A percentile compares a stretch with the other conserved stretches of the same genome.
phyloP scores from a whole-genome alignment of 2,888 invertebrate genomes.

The Trissolcus brochymenae region DNA sequence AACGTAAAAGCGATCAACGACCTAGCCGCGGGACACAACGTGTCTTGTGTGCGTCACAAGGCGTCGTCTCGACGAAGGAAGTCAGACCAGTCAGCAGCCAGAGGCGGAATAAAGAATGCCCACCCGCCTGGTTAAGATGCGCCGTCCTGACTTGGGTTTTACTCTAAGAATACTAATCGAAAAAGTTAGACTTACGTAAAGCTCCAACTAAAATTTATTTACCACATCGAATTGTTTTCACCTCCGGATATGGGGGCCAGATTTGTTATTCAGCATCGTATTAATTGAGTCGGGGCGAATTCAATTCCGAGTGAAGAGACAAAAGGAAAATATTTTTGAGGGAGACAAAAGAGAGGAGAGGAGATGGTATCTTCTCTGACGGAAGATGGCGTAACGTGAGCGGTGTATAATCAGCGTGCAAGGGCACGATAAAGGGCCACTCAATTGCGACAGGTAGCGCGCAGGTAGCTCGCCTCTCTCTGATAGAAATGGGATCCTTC shows the following conservation, averaged over 20 bases:
- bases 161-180: constrained; percentile 63
- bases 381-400: constrained; percentile 59
- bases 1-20: constrained; percentile 40
- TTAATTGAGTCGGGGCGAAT: no score
- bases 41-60: constrained; percentile 13
- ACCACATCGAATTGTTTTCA: constrained; percentile 2
- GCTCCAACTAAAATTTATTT: constrained; percentile 40
- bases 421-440: constrained; percentile 54
- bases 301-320: no score
- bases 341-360: neutral
- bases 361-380: constrained; percentile 21
- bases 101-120: constrained; percentile 66
- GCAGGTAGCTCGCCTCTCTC: constrained; percentile 9
- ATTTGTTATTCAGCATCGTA: neutral
- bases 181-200: neutral
- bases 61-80: constrained; percentile 58
- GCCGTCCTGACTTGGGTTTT: constrained; percentile 53
- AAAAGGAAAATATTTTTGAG: neutral
- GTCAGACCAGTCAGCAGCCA: constrained; percentile 55
- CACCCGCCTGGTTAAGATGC: constrained; percentile 60
- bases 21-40: constrained; percentile 48
- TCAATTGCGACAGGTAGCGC: constrained; percentile 29
- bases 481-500: constrained; percentile 19
- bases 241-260: neutral
- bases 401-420: constrained; percentile 68